phyloP scores from a whole-genome alignment of 2,113 vertebrate genomes.

The Dunckerocampus dactyliophorus region DNA sequence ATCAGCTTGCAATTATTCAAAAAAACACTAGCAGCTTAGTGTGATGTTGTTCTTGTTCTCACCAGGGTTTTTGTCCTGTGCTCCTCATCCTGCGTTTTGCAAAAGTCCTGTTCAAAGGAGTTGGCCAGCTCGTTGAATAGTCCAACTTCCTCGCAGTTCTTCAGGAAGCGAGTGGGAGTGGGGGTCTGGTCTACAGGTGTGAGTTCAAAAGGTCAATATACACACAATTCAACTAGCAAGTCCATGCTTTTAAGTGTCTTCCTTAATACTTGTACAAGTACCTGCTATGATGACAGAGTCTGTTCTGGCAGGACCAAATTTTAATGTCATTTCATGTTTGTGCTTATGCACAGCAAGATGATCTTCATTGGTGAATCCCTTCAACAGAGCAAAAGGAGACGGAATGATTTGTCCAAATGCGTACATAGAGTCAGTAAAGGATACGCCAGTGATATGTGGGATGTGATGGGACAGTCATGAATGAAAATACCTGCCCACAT shows the following conservation, averaged over 20 bases:
- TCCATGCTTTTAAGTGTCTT: not conserved
- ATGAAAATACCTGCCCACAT: conserved; percentile 88
- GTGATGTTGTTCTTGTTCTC: conserved; percentile 26
- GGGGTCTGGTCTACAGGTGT: conserved; percentile 88
- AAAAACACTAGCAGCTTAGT: not conserved
- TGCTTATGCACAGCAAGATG: conserved; percentile 98
- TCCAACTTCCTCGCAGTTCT: conserved; percentile 98
- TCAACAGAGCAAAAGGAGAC: conserved; percentile 19
- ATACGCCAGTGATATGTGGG: not conserved
- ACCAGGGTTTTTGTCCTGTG: conserved; percentile 76
- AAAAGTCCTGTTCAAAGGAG: conserved; percentile 96
- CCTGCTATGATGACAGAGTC: conserved; percentile 98
- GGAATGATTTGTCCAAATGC: not conserved
- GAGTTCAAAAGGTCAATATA: not conserved
- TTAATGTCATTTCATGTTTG: conserved; percentile 98
- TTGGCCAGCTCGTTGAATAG: conserved; percentile 93
- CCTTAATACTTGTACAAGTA: no score
- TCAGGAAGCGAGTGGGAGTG: conserved; percentile 94
- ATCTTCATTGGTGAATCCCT: conserved; percentile 99
- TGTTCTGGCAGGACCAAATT: conserved; percentile 94
- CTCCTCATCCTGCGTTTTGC: conserved; percentile 89
- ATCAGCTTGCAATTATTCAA: not conserved
- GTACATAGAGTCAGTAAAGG: not conserved
- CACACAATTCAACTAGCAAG: not conserved
- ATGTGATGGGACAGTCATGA: not conserved